Evolutionary conservation across 1,140 invertebrate genomes (phyloP), one percentile per base, ranked within the genome.

Genomic region (Brachionus angularis): DNA sequence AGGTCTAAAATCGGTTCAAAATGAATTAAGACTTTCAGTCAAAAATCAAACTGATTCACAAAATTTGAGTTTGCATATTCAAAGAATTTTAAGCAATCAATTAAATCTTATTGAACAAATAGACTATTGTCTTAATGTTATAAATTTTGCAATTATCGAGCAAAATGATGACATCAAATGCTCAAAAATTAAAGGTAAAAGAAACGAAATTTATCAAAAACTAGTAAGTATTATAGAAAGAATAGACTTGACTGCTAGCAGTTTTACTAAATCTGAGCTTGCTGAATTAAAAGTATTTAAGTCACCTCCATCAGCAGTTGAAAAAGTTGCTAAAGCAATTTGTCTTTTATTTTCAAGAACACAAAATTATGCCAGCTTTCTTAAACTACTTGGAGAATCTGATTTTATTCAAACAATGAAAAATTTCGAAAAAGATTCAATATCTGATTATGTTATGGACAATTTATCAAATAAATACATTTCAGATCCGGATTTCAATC

Each of bases 71-170:
- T 12, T 58, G 1, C 31, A 58, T 27, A n/a, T 10, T 36, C 31
- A 58, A 58, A 18, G 18, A 23, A 34, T 36, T n/a, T 36, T 58
- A 21, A 36, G 31, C n/a, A 58, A 58, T 58, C 53, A 58, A 36
- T n/a, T 58, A 36, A 58, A 58, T 36, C 34, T 58, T 23, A 36
- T 14, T 21, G 53, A 58, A 39, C 53, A 58, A 23, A 58, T 58
- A 23, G 53, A 39, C 39, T 8, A 36, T 21, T 18, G 23, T 8
- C 3, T 58, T 21, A 58, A 36, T 21, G 23, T 39, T 18, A 7
- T 58, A 18, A 58, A 58, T 36, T 58, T 58, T 58, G 53, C 5
- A 8, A 36, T 58, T 1, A 58, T 58, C 12, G 33, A 58, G n/a
- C n/a, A n/a, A n/a, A n/a, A n/a, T n/a, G n/a, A n/a, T n/a, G n/a